Percentiles rank a stretch among this genome's conserved stretches.
Conservation (phyloP, 2,888 invertebrate genomes). For the Tachina fera region DNA sequence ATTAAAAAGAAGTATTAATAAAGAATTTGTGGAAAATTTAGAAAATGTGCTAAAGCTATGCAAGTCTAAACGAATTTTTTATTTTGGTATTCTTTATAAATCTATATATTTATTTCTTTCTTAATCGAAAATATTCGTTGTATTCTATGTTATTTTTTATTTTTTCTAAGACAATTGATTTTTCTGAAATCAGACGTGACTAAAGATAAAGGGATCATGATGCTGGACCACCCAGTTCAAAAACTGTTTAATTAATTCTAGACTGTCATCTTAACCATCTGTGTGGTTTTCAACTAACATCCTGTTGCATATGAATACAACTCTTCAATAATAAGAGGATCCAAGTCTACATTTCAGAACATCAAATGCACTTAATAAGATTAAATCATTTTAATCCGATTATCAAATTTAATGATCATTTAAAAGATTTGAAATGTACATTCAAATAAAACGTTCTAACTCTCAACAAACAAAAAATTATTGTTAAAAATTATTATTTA, state of each 20-base stretch:
- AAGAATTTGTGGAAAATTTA: too few species aligned
- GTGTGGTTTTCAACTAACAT: not conserved
- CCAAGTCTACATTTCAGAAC: not conserved
- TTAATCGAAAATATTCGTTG: too few species aligned
- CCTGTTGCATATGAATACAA: not conserved
- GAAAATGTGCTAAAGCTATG: too few species aligned
- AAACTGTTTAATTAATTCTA: not conserved
- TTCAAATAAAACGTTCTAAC: not conserved
- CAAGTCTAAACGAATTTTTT: too few species aligned
- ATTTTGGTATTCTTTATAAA: too few species aligned
- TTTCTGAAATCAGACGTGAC: too few species aligned
- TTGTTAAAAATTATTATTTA: conserved; percentile 9
- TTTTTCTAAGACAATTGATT: too few species aligned
- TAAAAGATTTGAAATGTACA: conserved; percentile 19
- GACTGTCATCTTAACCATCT: not conserved
- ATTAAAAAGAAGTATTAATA: too few species aligned
- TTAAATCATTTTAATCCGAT: conserved; percentile 20
- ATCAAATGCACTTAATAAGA: conserved; percentile 23
- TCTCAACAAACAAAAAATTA: not conserved
- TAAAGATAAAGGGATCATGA: not conserved
- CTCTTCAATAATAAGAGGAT: conserved; percentile 8
- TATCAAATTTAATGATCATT: conserved; percentile 3
- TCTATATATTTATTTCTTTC: too few species aligned
- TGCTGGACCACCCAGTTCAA: conserved; percentile 1
- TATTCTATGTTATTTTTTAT: too few species aligned